Percentiles rank a stretch among this genome's conserved stretches.
Evolutionary conservation across 2,113 vertebrate species (phyloP).

Genomic region (Burhinus bistriatus): DNA sequence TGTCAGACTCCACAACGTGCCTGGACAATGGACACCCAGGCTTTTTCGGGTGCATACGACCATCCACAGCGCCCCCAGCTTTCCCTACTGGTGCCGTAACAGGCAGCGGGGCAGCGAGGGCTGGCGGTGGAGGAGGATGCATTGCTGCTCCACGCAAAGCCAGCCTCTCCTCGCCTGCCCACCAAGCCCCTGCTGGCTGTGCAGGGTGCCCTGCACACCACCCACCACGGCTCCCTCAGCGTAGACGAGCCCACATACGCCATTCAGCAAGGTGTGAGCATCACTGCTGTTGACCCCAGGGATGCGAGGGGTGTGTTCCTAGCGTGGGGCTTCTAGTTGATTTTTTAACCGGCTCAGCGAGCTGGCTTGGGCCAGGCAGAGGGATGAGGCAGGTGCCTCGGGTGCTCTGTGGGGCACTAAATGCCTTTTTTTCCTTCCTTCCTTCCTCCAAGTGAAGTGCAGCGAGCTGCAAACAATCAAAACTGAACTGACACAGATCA

Average conservation of each 20-base stretch:
- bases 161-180: not conserved
- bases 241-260: not conserved
- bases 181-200: not conserved
- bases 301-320: too few relatives aligned
- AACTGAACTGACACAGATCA: conserved; percentile 92
- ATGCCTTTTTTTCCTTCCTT: not conserved
- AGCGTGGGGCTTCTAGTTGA: rapidly evolving
- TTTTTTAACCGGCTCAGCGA: not conserved
- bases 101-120: not conserved
- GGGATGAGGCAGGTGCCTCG: rapidly evolving
- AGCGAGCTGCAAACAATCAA: conserved; percentile 91
- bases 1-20: rapidly evolving
- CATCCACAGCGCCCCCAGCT: not conserved
- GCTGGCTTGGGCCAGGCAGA: not conserved
- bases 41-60: rapidly evolving
- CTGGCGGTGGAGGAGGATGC: not conserved
- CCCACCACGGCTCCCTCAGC: not conserved
- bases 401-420: not conserved
- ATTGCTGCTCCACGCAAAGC: not conserved
- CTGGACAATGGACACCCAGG: rapidly evolving
- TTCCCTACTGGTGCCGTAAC: rapidly evolving
- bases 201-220: not conserved
- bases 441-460: conserved; percentile 77
- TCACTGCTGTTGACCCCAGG: rapidly evolving
- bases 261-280: not conserved